Evolutionary conservation across 2,888 invertebrate genomes (phyloP).

Genomic region (Syrista parreyssii): DNA sequence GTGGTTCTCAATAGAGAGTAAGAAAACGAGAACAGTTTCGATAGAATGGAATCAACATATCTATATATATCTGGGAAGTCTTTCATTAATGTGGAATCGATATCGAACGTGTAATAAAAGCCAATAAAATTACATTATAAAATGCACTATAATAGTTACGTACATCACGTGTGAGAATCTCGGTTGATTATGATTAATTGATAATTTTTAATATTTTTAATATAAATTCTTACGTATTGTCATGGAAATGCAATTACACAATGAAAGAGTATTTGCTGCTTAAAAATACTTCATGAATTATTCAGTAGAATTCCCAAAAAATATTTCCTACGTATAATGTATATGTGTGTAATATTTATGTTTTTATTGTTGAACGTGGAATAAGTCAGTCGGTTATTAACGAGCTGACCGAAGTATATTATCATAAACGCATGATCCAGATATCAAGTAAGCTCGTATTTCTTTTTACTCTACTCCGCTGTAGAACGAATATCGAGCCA

Average conservation of each 20-base stretch:
- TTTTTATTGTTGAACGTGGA: neutral
- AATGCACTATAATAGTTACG: neutral
- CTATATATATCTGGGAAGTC: neutral
- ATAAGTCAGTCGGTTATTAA: neutral
- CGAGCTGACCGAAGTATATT: neutral
- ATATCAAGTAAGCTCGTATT: neutral
- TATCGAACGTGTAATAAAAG: neutral
- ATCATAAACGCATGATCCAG: neutral
- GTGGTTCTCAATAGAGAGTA: constrained; percentile 20
- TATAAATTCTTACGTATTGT: neutral
- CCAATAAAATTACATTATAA: neutral
- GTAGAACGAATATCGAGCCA: neutral
- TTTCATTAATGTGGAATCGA: neutral
- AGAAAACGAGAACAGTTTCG: neutral
- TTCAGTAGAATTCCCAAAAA: neutral
- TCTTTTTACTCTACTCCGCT: neutral
- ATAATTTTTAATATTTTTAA: neutral
- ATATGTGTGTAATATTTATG: neutral
- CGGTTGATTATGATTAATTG: neutral
- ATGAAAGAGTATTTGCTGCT: neutral
- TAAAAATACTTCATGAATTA: neutral
- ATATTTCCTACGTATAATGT: neutral
- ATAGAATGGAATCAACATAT: neutral
- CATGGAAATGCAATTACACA: neutral
- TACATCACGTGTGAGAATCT: neutral